Conservation (phyloP, 2,888 invertebrate species). For the Mantis religiosa region DNA sequence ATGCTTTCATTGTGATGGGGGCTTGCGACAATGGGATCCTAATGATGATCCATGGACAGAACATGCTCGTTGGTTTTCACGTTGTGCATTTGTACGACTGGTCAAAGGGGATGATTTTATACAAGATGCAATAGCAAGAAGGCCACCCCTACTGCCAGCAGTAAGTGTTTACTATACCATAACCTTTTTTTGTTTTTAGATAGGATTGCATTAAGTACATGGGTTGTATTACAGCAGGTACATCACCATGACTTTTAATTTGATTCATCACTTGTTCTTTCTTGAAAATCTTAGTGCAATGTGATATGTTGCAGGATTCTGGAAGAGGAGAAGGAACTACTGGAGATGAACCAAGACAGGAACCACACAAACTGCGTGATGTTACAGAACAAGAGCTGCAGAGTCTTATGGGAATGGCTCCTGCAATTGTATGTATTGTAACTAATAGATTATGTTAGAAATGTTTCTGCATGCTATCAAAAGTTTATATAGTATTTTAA, state of each 20-base stretch:
- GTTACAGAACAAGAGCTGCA: constrained; percentile 40
- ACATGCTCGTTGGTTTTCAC: constrained; percentile 90
- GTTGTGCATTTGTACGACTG: constrained; percentile 77
- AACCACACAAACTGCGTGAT: background rate
- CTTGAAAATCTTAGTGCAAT: no score
- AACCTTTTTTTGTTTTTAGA: no score
- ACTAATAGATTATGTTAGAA: background rate
- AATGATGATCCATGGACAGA: constrained; percentile 91
- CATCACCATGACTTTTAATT: no score
- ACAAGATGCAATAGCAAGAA: constrained; percentile 41
- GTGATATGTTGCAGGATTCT: background rate
- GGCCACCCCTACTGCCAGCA: constrained; percentile 14
- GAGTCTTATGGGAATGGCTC: constrained; percentile 38
- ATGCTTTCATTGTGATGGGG: constrained; percentile 94
- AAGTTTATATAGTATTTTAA: background rate
- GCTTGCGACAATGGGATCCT: constrained; percentile 83
- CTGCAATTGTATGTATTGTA: constrained; percentile 39
- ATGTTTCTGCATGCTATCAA: background rate
- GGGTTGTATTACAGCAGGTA: no score
- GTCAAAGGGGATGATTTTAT: constrained; percentile 79
- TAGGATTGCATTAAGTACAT: no score
- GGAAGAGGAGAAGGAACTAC: background rate
- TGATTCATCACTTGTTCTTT: no score
- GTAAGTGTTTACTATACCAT: background rate
- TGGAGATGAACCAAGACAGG: background rate